Base-by-base conservation (phyloP, 2,888 invertebrate genomes). In the Euzophera pinguis region DNA sequence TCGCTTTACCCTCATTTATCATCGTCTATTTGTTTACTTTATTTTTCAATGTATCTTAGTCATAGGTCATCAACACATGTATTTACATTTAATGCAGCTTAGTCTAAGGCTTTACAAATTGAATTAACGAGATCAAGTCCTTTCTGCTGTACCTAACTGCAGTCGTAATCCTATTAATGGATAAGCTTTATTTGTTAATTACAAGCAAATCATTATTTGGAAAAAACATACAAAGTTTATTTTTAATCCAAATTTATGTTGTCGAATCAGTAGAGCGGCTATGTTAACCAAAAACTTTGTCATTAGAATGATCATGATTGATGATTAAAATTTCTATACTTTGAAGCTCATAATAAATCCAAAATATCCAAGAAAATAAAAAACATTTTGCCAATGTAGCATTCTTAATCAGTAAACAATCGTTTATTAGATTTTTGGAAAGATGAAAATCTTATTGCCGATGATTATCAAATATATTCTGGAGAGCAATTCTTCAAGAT, bases 121-220 rank as follows among this genome's bases (percentile, higher is more conserved):
- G 71, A 80, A 84, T 85, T 84, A 84, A 73, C 57, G 54, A 69
- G 65, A 70, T 62, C 67, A 66, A 73, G 71, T 71, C 67, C 70
- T 73, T 69, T 68, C 72, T 69, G 69, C 66, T 16, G 1, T 39
- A 65, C 66, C 59, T 63, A 68, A 70, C 63, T 61, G 62, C 50
- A 42, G 57, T 59, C 59, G 61, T 75, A 71, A 75, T 69, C 61
- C 71, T 56, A 69, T 73, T 69, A 77, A 73, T 74, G 73, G 70
- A 75, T 78, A 73, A 74, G 62, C 41, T 39, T 2, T 22, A 22
- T 22, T 22, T 22, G n/a, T n/a, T n/a, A n/a, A n/a, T n/a, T n/a
- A n/a, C n/a, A n/a, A n/a, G n/a, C n/a, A 22, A 22, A 22, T 22
- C 2, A 22, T 22, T 22, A 22, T 22, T 22, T 22, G 22, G 5